Base-by-base conservation (phyloP, 2,797 vertebrate species). In the Phrynocephalus vlangalii region DNA sequence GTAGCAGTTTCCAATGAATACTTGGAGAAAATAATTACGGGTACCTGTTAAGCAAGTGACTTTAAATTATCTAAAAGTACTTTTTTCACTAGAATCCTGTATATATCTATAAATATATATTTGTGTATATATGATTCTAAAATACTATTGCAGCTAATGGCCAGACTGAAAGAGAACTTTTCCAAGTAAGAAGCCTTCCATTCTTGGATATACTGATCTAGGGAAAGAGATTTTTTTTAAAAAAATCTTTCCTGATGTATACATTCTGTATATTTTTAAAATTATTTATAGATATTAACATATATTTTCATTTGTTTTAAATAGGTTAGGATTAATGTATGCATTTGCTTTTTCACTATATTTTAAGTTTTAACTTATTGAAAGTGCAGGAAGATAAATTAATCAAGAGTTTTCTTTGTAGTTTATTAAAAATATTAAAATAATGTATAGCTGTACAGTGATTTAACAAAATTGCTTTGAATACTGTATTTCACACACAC, bases 221-320 rank as follows among this genome's bases (percentile, higher is more conserved):
- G 94, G 96, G 97, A 95, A 95, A 96, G 96, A 96, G 66, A 96
- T 96, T 97, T 96, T 96, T 80, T 94, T 95, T 95, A 16, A 16
- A 16, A 16, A 16, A 16, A 97, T 97, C 96, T 93, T 96, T 93
- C 95, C 97, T 97, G 96, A 96, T 97, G 97, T 96, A 60, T 75
- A 67, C 96, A 68, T 98, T 96, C 67, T 99, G 98, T 98, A 98
- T 98, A 98, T 99, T 98, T 98, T 98, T 99, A 98, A 99, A 99
- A 98, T 96, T 99, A 98, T 99, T 99, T 99, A 99, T 99, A 98
- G 97, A 97, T 96, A 94, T 95, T 97, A 97, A 96, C 97, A 97
- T 96, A 97, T 96, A 92, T 94, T 96, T 97, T 97, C 95, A 95
- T 96, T 89, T 83, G 95, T 96, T 97, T 92, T 94, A 97, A 97